These are phyloP conservation scores for Microcebus jonahi DNA, from an alignment of 2,113 vertebrate genomes.

Conservation along the genomic window DNA sequence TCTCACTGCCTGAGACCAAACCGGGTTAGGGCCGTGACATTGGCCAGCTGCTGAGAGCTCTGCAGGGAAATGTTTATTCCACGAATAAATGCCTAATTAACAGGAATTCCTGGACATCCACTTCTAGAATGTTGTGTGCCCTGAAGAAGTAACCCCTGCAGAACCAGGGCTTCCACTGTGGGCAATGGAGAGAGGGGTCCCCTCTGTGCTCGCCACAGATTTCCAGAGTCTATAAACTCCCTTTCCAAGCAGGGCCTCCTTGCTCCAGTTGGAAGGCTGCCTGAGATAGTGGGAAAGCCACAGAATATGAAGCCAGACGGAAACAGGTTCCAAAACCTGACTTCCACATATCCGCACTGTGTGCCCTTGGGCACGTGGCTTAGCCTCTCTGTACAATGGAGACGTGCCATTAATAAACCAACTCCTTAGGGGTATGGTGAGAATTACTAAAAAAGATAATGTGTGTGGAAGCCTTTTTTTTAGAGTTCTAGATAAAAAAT, in stretches of 20 bases:
- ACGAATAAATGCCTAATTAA: slow-evolving; percentile 40
- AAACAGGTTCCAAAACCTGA: background rate
- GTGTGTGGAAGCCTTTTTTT: background rate
- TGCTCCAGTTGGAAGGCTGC: background rate
- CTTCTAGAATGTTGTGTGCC: slow-evolving; percentile 17
- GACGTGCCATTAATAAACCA: background rate
- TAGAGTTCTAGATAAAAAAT: background rate
- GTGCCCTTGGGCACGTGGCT: background rate
- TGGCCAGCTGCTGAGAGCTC: background rate
- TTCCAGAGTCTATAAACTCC: background rate
- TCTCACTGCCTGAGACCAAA: background rate
- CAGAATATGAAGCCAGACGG: background rate
- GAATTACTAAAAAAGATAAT: background rate
- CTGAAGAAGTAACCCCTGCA: fast-evolving
- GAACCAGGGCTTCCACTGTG: background rate
- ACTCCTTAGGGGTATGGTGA: background rate
- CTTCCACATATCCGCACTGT: background rate
- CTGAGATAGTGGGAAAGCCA: background rate
- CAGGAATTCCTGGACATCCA: slow-evolving; percentile 31
- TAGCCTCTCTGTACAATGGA: background rate
- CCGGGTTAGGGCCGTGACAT: background rate
- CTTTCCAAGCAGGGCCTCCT: slow-evolving; percentile 1
- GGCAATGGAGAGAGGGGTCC: background rate
- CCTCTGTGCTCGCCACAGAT: background rate
- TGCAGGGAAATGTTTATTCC: slow-evolving; percentile 32